Percentiles rank a stretch among this genome's conserved stretches.
These are phyloP conservation scores for Micromys minutus DNA, from an alignment of 2,113 vertebrate genomes.

Conservation along the genomic window DNA sequence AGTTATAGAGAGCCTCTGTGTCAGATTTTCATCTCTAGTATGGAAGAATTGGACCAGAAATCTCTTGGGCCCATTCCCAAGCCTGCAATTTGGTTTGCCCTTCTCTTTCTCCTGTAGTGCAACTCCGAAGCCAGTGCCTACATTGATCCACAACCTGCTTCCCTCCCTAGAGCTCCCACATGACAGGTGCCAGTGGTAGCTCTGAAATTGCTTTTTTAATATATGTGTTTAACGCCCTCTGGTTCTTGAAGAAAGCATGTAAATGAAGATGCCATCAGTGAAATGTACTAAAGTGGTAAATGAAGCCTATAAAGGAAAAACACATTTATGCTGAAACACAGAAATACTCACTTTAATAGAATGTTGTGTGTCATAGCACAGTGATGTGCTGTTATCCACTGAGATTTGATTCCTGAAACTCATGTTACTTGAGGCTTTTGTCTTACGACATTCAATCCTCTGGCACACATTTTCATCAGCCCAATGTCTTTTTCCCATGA, in stretches of 20 bases:
- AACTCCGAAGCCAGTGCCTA: not conserved
- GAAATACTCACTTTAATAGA: not conserved
- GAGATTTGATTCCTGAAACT: conserved; percentile 14
- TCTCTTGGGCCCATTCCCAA: not conserved
- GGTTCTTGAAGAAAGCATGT: conserved; percentile 8
- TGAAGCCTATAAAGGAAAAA: not conserved
- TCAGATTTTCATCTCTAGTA: not conserved
- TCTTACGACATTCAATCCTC: not conserved
- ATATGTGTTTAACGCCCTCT: not conserved
- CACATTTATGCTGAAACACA: not conserved
- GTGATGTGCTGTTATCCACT: not conserved
- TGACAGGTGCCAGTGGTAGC: not conserved
- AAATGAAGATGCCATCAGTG: not conserved
- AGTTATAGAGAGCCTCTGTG: not conserved
- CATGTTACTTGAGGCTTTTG: not conserved
- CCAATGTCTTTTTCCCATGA: not conserved
- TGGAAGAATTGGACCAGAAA: not conserved
- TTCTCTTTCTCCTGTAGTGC: not conserved
- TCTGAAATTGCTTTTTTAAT: not conserved
- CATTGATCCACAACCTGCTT: not conserved
- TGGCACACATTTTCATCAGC: not conserved
- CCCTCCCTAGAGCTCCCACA: not conserved
- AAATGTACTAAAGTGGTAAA: not conserved
- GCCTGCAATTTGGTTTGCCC: not conserved
- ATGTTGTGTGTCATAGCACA: not conserved